Conservation (phyloP, 2,888 invertebrate genomes). For the Morpho helenor region DNA sequence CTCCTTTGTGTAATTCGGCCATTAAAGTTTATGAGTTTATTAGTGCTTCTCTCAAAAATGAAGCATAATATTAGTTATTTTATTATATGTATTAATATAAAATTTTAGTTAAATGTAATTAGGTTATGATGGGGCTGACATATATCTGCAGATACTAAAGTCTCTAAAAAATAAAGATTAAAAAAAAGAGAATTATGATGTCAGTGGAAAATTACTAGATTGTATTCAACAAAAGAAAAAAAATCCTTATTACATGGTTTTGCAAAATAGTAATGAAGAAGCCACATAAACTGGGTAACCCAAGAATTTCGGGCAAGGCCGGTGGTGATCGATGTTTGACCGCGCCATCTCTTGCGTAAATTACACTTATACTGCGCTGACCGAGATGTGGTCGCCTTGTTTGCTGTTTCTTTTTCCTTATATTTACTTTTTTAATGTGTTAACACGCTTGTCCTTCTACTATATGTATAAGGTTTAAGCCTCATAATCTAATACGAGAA, state of each 20-base stretch:
- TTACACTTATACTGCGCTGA: slow-evolving; percentile 29
- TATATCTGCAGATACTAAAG: no score
- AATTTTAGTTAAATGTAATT: no score
- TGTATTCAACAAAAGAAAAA: no score
- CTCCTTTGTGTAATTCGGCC: no score
- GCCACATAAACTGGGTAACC: slow-evolving; percentile 28
- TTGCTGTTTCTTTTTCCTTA: slow-evolving; percentile 53
- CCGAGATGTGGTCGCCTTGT: slow-evolving; percentile 40
- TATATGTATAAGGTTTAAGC: slow-evolving; percentile 25
- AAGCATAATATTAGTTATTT: no score
- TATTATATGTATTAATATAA: no score
- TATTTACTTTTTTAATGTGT: slow-evolving; percentile 55
- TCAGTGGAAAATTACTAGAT: no score
- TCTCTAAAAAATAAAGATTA: no score
- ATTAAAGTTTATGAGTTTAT: no score
- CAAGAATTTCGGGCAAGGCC: slow-evolving; percentile 73
- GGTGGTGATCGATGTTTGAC: slow-evolving; percentile 55
- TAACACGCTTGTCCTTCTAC: slow-evolving; percentile 51
- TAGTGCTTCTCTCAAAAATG: no score
- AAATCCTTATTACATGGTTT: not conserved
- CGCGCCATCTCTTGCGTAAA: slow-evolving; percentile 54
- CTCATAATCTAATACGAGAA: slow-evolving; percentile 21
- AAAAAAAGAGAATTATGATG: no score
- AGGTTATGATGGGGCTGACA: no score
- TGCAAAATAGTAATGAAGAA: slow-evolving; percentile 24